Base-by-base conservation (phyloP, 1,140 invertebrate genomes). In the Drosophila rhopaloa region DNA sequence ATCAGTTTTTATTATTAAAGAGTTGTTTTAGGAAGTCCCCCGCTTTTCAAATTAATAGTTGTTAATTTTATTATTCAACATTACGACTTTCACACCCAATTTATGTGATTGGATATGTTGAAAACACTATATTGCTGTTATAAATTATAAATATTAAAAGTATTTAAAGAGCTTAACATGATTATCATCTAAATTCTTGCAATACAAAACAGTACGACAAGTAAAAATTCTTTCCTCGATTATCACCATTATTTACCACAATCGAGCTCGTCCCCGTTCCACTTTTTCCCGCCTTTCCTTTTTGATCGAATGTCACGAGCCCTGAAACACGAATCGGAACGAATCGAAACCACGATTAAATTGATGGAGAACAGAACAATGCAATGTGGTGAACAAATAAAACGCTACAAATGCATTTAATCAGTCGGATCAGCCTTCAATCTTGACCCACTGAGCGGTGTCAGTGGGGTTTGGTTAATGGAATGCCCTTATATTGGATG, bases 361-460 rank as follows among this genome's bases (percentile, higher is more conserved):
- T 82, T 81, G 81, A 82, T 88, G 70, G 74, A 58, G 47, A 46
- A 38, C 38, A 78, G 57, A 65, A 71, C 63, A 57, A 81, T 76
- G 61, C 55, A 54, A 58, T 58, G 55, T 37, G 40, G 40, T 27
- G 62, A 46, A 48, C 67, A 79, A 68, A 68, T 51, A 65, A 68
- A 68, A 51, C 29, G 60, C 60, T 29, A 68, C 61, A 68, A 71
- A 78, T 50, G 81, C 61, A 65, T 66, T 88, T 79, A 88, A 82
- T 85, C 82, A 88, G 75, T 88, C 79, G 75, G 58, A 57, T 86
- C 75, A 74, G 76, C 66, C 72, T 79, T 82, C 82, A 86, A 88
- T 86, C 82, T 86, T 86, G 82, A 85, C 82, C 82, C 79, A 85
- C 65, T 79, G 58, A 38, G 51, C 35, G 41, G n/a, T 65, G 47